Base-by-base conservation (phyloP, 2,113 vertebrate species). In the Tachycineta bicolor region DNA sequence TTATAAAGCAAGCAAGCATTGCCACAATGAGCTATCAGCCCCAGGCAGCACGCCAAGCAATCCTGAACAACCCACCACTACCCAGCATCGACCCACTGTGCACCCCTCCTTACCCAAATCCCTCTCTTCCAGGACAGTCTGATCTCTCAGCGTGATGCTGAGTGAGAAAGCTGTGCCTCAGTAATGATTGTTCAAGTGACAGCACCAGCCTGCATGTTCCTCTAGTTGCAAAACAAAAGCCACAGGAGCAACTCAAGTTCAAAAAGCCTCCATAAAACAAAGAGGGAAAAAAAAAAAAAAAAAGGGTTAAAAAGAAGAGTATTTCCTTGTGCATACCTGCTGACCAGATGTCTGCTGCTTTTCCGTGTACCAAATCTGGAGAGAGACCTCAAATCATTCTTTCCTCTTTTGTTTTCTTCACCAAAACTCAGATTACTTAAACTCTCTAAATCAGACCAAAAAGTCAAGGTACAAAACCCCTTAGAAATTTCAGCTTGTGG, bases 51-150 rank as follows among this genome's bases (percentile, higher is more conserved):
- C 5, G 2, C 18, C n/a, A 49, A 46, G 33, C 41, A 33, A 75
- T 20, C 41, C 50, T 19, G 22, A 67, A 62, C 1, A 9, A 33
- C 41, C 46, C 43, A 41, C 25, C 55, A n/a, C 26, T 10, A 39
- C 23, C 29, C 53, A 83, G 53, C 24, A 69, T 2, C 0, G 1
- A n/a, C 10, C 10, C 60, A 23, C 24, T 3, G 23, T 1, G 0
- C 43, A 47, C 2, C n/a, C n/a, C 22, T 62, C 55, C 63, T 58
- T 16, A 55, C 34, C n/a, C 76, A 60, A 77, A 49, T 2, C 19
- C 39, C 24, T 20, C 71, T 86, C 33, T 63, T 77, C 55, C 2
- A 8, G 46, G 60, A 25, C 41, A 33, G 9, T 5, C 33, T 17
- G 25, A 24, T 46, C 29, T 62, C n/a, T 8, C 59, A 60, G 39